Percentiles rank a stretch among this genome's conserved stretches.
These are phyloP conservation scores for Epinephelus cyanopodus DNA, from an alignment of 2,113 vertebrate species.

Conservation along the genomic window DNA sequence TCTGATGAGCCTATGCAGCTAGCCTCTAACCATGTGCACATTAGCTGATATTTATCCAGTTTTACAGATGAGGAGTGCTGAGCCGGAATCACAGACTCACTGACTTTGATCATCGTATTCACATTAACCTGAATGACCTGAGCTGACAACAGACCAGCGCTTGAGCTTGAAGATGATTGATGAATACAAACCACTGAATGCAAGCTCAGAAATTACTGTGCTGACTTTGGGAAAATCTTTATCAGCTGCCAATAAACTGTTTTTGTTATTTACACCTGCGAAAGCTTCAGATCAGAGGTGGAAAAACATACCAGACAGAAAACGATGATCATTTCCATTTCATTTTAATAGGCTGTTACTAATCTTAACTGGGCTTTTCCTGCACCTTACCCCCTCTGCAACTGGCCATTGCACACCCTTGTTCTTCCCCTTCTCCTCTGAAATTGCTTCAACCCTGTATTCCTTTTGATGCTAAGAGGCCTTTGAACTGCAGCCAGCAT, in stretches of 20 bases:
- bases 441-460: constrained; percentile 51
- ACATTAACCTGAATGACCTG: constrained; percentile 70
- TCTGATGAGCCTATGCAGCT: constrained; percentile 31
- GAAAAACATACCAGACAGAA: not conserved
- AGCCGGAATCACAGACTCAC: constrained; percentile 34
- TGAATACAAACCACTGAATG: constrained; percentile 46
- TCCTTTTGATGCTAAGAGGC: constrained; percentile 77
- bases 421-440: constrained; percentile 15
- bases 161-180: constrained; percentile 52
- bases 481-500: constrained; percentile 75
- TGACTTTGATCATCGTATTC: constrained; percentile 66
- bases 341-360: constrained; percentile 15
- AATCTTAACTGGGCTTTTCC: constrained; percentile 14
- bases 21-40: constrained; percentile 26
- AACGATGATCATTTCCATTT: constrained; percentile 5
- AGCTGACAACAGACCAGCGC: constrained; percentile 45
- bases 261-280: constrained; percentile 19
- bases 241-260: constrained; percentile 37
- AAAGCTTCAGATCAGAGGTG: not conserved
- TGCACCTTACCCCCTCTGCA: constrained; percentile 5
- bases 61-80: constrained; percentile 45
- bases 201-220: constrained; percentile 23
- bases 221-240: constrained; percentile 43
- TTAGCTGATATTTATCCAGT: constrained; percentile 62
- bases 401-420: not conserved